phyloP scores from a whole-genome alignment of 2,797 vertebrate species.

The Oreochromis mossambicus region DNA sequence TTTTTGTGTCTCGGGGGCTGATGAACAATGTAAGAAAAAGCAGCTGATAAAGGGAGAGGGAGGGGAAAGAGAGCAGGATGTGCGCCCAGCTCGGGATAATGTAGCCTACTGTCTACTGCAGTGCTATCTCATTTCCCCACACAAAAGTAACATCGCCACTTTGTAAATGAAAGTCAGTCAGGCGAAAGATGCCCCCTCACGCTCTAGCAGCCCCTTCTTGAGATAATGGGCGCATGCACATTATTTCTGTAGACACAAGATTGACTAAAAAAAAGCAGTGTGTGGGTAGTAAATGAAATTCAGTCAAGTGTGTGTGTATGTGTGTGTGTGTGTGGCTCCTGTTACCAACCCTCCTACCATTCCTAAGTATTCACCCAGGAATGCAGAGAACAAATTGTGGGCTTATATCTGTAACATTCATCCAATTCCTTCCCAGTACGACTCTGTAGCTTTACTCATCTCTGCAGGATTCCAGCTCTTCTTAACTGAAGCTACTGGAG shows the following conservation, averaged over 20 bases:
- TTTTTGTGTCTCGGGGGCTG: constrained; percentile 52
- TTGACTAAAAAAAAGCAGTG: constrained; percentile 39
- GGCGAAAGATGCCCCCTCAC: constrained; percentile 65
- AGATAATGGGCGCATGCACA: constrained; percentile 62
- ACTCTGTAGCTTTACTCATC: constrained; percentile 3
- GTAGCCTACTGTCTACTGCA: constrained; percentile 61
- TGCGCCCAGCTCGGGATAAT: constrained; percentile 49
- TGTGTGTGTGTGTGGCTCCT: neutral
- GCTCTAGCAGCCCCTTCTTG: constrained; percentile 52
- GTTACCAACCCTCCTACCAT: constrained; percentile 15
- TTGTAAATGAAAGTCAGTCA: constrained; percentile 74
- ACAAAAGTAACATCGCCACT: constrained; percentile 71
- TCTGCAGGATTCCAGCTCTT: neutral
- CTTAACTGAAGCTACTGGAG: neutral
- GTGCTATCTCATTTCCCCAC: constrained; percentile 68
- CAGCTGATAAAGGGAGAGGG: constrained; percentile 47
- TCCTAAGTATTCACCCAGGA: constrained; percentile 35
- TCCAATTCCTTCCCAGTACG: neutral
- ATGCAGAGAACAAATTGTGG: constrained; percentile 23
- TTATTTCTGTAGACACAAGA: constrained; percentile 62
- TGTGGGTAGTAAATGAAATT: constrained; percentile 52
- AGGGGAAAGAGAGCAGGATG: constrained; percentile 32
- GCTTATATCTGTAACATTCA: constrained; percentile 18
- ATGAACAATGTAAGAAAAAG: constrained; percentile 64
- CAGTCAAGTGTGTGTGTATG: constrained; percentile 16